phyloP scores from a whole-genome alignment of 2,113 vertebrate genomes.

The Proterorhinus semilunaris region DNA sequence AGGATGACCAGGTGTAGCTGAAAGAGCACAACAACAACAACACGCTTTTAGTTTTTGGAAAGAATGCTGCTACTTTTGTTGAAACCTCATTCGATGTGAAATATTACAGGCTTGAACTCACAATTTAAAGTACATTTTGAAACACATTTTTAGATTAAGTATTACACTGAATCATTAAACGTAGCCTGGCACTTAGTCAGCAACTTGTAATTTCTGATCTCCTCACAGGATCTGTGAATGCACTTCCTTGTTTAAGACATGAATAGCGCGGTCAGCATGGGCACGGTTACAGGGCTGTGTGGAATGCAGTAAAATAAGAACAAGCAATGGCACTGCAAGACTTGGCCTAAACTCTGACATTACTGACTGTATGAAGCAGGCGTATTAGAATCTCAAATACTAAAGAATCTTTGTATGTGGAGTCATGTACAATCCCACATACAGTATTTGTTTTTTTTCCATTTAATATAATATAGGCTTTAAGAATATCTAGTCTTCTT shows the following conservation, averaged over 20 bases:
- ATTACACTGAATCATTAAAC: not conserved
- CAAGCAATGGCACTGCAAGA: not conserved
- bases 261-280: slow-evolving; percentile 2
- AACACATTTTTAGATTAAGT: not conserved
- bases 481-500: no score
- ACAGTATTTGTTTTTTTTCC: no score
- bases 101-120: not conserved
- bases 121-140: not conserved
- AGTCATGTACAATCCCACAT: no score
- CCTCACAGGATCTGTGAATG: not conserved
- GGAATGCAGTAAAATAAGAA: slow-evolving; percentile 8
- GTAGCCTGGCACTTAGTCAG: not conserved
- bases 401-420: no score
- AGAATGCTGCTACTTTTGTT: not conserved
- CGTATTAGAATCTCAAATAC: not conserved
- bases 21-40: slow-evolving; percentile 35
- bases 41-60: not conserved
- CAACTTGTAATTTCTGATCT: not conserved
- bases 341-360: not conserved
- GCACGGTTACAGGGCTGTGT: slow-evolving; percentile 1
- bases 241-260: not conserved
- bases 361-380: not conserved
- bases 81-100: not conserved
- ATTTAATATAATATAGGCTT: no score
- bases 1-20: slow-evolving; percentile 96